phyloP scores from a whole-genome alignment of 1,140 invertebrate genomes.

The Drosophila tristis region DNA sequence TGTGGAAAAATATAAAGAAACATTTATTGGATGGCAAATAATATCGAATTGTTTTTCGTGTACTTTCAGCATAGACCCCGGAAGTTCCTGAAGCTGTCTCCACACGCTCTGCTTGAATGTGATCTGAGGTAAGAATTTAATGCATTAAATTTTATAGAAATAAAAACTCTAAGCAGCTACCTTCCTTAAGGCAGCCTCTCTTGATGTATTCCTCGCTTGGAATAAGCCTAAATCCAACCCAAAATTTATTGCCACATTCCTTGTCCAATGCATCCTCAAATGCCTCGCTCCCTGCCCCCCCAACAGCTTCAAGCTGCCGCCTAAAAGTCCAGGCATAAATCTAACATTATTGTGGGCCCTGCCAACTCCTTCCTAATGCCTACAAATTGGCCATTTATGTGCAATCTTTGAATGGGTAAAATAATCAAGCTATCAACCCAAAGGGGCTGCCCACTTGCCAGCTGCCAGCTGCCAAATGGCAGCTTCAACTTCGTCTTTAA shows the following conservation, averaged over 20 bases:
- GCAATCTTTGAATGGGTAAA: constrained; percentile 12
- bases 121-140: no score
- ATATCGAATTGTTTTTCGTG: no score
- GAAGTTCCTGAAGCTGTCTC: no score
- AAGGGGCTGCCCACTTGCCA: constrained; percentile 4
- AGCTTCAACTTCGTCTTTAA: background rate
- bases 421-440: constrained; percentile 28
- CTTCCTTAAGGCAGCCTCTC: no score
- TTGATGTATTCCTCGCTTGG: no score
- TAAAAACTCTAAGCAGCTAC: no score
- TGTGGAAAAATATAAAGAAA: no score
- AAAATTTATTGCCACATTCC: background rate
- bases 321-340: background rate
- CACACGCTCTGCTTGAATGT: no score
- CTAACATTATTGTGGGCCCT: constrained; percentile 1
- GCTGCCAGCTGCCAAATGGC: background rate
- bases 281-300: background rate
- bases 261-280: background rate
- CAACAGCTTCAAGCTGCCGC: background rate
- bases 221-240: no score
- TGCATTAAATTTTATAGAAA: no score
- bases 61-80: no score
- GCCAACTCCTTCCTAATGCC: constrained; percentile 34
- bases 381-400: constrained; percentile 44
- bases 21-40: no score